Evolutionary conservation across 2,113 vertebrate genomes (phyloP).

Genomic region (Paratilapia polleni): DNA sequence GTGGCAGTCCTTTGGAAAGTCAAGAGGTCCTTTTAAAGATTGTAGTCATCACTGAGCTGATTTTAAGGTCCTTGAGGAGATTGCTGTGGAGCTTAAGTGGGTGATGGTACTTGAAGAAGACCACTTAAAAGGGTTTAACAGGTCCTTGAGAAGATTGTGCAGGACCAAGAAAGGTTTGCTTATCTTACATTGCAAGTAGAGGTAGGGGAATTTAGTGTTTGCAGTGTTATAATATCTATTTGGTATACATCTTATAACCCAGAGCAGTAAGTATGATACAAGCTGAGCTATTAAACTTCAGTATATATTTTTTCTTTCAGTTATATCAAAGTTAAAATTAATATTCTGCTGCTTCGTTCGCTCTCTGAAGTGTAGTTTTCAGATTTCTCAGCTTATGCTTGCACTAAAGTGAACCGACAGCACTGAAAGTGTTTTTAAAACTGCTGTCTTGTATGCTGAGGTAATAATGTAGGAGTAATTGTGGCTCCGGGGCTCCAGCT

Average conservation of each 20-base stretch:
- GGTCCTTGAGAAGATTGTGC: background rate
- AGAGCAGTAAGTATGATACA: background rate
- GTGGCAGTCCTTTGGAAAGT: background rate
- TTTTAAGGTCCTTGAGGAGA: background rate
- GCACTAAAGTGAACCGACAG: constrained; percentile 22
- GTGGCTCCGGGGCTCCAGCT: background rate
- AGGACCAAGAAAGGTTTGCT: background rate
- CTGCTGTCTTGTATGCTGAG: constrained; percentile 5
- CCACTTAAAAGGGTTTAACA: background rate
- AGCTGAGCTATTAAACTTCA: background rate
- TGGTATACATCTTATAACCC: background rate
- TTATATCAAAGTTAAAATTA: background rate
- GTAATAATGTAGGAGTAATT: constrained; percentile 55
- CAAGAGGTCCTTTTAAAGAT: background rate
- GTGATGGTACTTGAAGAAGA: background rate
- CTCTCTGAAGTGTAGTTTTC: background rate
- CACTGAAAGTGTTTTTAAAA: constrained; percentile 11
- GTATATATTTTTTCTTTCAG: background rate
- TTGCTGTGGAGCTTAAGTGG: background rate
- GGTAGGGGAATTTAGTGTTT: background rate
- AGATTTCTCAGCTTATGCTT: background rate
- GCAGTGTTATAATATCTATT: background rate
- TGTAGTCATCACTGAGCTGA: background rate
- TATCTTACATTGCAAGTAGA: background rate
- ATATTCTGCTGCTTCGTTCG: background rate